Evolutionary conservation across 1,140 invertebrate genomes (phyloP), one percentile per base, ranked within the genome.

Genomic region (Papilio xuthus): DNA sequence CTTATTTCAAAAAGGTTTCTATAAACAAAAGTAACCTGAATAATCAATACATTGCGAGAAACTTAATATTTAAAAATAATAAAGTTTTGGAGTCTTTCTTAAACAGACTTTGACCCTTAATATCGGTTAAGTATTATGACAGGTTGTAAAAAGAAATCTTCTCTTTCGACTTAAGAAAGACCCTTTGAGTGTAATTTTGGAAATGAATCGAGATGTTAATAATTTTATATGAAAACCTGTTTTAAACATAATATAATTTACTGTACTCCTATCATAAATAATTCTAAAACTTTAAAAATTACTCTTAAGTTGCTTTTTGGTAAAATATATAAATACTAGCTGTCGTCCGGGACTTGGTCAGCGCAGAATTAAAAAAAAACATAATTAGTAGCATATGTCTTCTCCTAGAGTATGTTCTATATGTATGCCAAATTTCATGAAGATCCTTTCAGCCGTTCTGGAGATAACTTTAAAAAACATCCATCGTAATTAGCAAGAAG

Each of bases 41-140:
- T 9, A 56, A 26, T 60, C 23, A 60, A 60, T 3, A 60, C 23
- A 12, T 10, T 63, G 60, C 60, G 12, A 13, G 60, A 67, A 32
- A 28, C 4, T 18, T 15, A 32, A 67, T 28, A 26, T 60, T 60
- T 26, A 26, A 60, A 23, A 60, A 67, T 28, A 1, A 67, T 28
- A 28, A 67, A 1, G 12, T 28, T 63, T 28, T 28, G 26, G 60
- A 12, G 26, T 67, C 60, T 67, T 67, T 10, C 28, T 67, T 67
- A 67, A 67, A 67, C 28, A 67, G 12, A 67, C 26, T 28, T 67
- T 67, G 60, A 28, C 60, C 60, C 60, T 28, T 67, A 28, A 67
- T 32, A 67, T 67, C 60, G 60, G 60, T 67, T 67, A 67, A 67
- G 60, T 67, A 23, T 67, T 32, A 67, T 28, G 60, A 67, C 26